Percentiles rank a stretch among this genome's conserved stretches.
Evolutionary conservation across 1,140 invertebrate genomes (phyloP).

Genomic region (Mya arenaria): DNA sequence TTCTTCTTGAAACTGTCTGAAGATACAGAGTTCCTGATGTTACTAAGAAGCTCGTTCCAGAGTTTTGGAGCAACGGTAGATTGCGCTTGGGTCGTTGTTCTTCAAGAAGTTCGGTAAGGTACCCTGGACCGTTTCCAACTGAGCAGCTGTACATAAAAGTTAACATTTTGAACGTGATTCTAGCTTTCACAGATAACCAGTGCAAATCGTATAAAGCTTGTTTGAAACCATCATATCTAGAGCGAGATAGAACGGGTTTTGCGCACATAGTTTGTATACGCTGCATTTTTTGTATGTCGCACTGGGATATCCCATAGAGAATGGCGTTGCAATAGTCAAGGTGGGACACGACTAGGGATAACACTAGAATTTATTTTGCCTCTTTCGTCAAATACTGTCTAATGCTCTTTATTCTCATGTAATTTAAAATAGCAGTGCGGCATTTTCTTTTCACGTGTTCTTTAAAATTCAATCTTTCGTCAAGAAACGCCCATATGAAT

Average conservation of each 20-base stretch:
- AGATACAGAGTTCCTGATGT: too few relatives aligned
- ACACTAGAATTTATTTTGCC: slow-evolving; percentile 19
- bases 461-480: slow-evolving; percentile 30
- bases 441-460: slow-evolving; percentile 22
- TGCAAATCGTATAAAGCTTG: slow-evolving; percentile 16
- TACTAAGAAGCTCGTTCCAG: too few relatives aligned
- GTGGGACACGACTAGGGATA: slow-evolving; percentile 19
- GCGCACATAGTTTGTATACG: slow-evolving; percentile 25
- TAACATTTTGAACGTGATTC: slow-evolving; percentile 17
- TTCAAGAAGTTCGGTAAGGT: background rate
- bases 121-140: background rate
- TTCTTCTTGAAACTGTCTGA: too few relatives aligned
- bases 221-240: background rate
- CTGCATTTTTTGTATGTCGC: slow-evolving; percentile 9
- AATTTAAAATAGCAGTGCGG: slow-evolving; percentile 9
- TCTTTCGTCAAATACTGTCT: background rate
- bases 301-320: background rate
- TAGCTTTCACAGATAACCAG: slow-evolving; percentile 16
- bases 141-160: background rate
- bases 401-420: slow-evolving; percentile 17
- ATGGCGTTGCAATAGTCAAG: slow-evolving; percentile 15
- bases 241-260: slow-evolving; percentile 26
- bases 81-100: too few relatives aligned
- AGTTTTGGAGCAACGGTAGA: too few relatives aligned
- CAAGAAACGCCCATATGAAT: slow-evolving; percentile 13